phyloP scores from a whole-genome alignment of 2,797 vertebrate species.

The Sebastes umbrosus region DNA sequence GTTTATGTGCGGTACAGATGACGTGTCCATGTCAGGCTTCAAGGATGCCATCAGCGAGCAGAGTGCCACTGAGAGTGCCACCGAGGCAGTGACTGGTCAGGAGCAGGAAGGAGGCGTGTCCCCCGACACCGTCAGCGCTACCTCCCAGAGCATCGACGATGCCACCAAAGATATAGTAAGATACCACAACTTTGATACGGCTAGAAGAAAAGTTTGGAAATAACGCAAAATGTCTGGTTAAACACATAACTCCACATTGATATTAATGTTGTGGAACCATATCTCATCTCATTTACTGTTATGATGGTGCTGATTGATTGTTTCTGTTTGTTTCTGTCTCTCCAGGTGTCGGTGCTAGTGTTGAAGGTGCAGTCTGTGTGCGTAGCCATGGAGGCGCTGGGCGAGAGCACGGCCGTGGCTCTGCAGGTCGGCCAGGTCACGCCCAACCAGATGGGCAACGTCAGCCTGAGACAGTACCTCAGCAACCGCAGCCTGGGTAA shows the following conservation, averaged over 20 bases:
- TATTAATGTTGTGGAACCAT: not conserved
- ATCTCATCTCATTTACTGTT: not conserved
- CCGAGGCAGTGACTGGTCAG: constrained; percentile 65
- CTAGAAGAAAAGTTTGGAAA: too few species aligned
- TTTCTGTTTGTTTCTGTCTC: not conserved
- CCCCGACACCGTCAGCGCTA: constrained; percentile 91
- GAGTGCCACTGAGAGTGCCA: constrained; percentile 81
- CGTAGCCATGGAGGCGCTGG: constrained; percentile 89
- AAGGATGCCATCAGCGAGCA: constrained; percentile 83
- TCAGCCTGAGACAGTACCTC: constrained; percentile 93
- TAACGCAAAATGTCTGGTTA: not conserved
- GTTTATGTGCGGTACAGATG: constrained; percentile 71
- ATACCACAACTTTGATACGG: not conserved
- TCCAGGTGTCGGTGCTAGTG: constrained; percentile 94
- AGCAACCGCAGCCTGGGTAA: constrained; percentile 94
- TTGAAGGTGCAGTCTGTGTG: constrained; percentile 92
- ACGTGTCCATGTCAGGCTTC: constrained; percentile 85
- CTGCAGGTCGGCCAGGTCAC: constrained; percentile 90
- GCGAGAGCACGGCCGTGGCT: constrained; percentile 89
- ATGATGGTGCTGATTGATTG: not conserved
- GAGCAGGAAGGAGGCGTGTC: constrained; percentile 87
- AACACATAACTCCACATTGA: not conserved
- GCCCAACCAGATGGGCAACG: constrained; percentile 92
- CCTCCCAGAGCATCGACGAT: constrained; percentile 92
- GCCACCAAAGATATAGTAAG: constrained; percentile 90